Base-by-base conservation (phyloP, 2,888 invertebrate genomes). In the Heliconius hortense region DNA sequence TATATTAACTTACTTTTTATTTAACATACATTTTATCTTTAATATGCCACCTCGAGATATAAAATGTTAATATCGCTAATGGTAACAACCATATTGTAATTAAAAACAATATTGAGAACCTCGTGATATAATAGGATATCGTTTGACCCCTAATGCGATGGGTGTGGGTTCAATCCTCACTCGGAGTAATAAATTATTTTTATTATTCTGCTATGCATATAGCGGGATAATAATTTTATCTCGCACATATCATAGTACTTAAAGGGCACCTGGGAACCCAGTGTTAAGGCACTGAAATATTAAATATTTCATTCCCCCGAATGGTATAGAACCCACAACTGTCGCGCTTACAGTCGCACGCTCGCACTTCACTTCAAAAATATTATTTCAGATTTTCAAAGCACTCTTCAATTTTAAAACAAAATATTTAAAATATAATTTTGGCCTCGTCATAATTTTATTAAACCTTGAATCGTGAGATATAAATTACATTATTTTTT, bases 401-500 rank as follows among this genome's bases (percentile, higher is more conserved):
- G 35, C 18, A 26, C 24, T 7, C 39, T 66, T 66, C 24, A 43
- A 43, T 66, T 39, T 43, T 18, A 60, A 66, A 66, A 43, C 24
- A 24, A 66, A 43, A 66, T 39, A 43, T 39, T 24, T 66, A 7
- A 66, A 43, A 1, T 43, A 39, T 43, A 43, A 66, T 39, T 15
- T 24, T 66, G 39, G 39, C 66, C 66, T 66, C 64, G 39, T 66
- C 24, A 43, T 43, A 26, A 66, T 43, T 66, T 24, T 26, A 43
- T 39, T 2, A 8, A 66, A 1, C 66, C 66, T 66, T 66, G 15
- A 43, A 43, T 7, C 39, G 66, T 66, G 66, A 24, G 66, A 66
- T 66, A 66, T 66, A 66, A 24, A 15, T 39, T 66, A 66, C 39
- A 66, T 66, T 24, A 43, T 43, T 66, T 66, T 66, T 39, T 64